Conservation (phyloP, 2,888 invertebrate species). For the Timema podura region DNA sequence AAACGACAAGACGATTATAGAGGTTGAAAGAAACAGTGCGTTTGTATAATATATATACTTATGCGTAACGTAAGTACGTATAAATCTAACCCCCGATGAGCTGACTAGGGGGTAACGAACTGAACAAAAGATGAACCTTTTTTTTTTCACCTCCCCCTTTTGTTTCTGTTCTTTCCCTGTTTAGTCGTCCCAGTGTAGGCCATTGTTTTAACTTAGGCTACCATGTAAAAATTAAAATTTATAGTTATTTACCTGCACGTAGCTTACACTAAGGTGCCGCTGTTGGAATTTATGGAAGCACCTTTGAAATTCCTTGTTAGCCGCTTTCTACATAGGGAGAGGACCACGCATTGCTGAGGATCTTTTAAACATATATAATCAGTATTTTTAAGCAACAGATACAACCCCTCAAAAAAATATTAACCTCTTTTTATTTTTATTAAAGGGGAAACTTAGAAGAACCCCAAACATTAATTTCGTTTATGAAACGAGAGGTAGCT, state of each 20-base stretch:
- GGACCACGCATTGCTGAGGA: not conserved
- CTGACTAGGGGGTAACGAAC: slow-evolving; percentile 21
- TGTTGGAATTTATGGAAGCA: slow-evolving; percentile 23
- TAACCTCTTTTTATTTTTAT: no score
- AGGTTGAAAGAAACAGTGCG: no score
- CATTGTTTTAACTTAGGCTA: slow-evolving; percentile 24
- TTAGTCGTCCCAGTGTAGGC: not conserved
- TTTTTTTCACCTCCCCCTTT: not conserved
- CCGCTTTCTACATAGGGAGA: not conserved
- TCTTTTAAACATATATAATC: not conserved
- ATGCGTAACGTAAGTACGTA: not conserved
- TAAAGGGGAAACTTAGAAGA: no score
- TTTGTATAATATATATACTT: no score
- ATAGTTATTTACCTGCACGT: slow-evolving; percentile 15
- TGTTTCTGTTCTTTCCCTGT: not conserved
- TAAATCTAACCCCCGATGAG: slow-evolving; percentile 13
- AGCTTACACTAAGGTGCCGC: slow-evolving; percentile 17
- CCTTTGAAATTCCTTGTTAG: slow-evolving; percentile 23
- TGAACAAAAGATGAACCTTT: slow-evolving; percentile 14
- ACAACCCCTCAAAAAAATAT: no score
- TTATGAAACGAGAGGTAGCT: no score
- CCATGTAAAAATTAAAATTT: slow-evolving; percentile 24
- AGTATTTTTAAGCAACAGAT: no score
- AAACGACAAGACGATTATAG: no score
- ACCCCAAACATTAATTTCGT: no score